These are phyloP conservation scores for Selene dorsalis DNA, from an alignment of 2,797 vertebrate genomes.

Conservation along the genomic window DNA sequence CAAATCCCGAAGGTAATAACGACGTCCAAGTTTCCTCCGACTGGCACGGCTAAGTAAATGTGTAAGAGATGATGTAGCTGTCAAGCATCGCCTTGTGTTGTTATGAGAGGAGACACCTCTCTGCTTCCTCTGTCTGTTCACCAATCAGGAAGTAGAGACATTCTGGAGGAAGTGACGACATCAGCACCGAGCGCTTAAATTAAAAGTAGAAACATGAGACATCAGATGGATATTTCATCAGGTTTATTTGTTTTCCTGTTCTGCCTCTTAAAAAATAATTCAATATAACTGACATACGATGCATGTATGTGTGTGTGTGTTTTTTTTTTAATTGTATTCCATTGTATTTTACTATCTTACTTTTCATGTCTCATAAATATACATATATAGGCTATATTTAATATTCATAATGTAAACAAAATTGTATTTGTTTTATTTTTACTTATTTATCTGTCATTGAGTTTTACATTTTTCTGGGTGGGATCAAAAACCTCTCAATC, in stretches of 20 bases:
- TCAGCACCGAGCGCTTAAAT: background rate
- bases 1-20: background rate
- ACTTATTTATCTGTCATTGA: background rate
- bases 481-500: background rate
- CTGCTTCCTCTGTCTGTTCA: conserved; percentile 4
- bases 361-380: background rate
- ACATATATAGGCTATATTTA: background rate
- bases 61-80: conserved; percentile 8
- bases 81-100: conserved; percentile 47
- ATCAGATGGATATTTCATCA: background rate
- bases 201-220: conserved; percentile 12
- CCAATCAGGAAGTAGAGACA: conserved; percentile 48
- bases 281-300: background rate
- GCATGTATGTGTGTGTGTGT: background rate
- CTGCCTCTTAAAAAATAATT: background rate
- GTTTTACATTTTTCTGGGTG: background rate
- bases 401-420: background rate
- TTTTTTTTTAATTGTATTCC: background rate
- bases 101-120: conserved; percentile 39
- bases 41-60: background rate
- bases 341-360: background rate
- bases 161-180: conserved; percentile 31
- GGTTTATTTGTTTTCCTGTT: background rate
- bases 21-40: background rate
- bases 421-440: background rate